phyloP scores from a whole-genome alignment of 2,113 vertebrate species.

The Elgaria multicarinata region DNA sequence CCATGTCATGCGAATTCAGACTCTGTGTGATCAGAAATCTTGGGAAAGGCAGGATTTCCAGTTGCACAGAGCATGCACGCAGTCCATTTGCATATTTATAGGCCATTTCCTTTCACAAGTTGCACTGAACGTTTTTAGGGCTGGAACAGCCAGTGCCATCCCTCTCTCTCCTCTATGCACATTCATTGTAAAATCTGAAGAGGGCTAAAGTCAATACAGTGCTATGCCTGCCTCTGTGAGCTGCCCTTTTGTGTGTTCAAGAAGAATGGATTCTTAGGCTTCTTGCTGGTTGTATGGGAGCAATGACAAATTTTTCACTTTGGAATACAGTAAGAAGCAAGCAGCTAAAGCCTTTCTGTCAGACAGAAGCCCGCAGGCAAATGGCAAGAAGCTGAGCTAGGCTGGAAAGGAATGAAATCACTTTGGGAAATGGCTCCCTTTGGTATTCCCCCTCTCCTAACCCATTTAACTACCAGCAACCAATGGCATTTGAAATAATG shows the following conservation, averaged over 20 bases:
- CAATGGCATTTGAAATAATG: background rate
- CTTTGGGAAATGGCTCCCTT: background rate
- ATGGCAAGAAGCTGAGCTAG: background rate
- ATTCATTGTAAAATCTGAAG: background rate
- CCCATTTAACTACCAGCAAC: background rate
- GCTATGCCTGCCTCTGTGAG: background rate
- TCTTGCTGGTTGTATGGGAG: background rate
- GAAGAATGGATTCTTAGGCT: background rate
- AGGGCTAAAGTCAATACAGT: background rate
- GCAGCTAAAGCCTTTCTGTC: slow-evolving; percentile 1
- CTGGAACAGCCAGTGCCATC: too few species aligned
- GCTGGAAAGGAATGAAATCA: background rate
- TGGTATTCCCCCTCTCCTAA: background rate
- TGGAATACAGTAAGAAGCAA: background rate
- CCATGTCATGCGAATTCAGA: too few species aligned
- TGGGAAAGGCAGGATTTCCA: too few species aligned
- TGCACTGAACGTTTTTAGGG: too few species aligned
- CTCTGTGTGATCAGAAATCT: too few species aligned
- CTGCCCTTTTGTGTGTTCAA: background rate
- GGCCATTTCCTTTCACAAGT: too few species aligned
- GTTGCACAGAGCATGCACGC: too few species aligned
- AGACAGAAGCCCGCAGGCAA: background rate
- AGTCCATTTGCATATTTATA: too few species aligned
- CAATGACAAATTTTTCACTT: background rate
- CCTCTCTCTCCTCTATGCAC: too few species aligned